These are phyloP conservation scores for Sphaeramia orbicularis DNA, from an alignment of 2,797 vertebrate species.

Conservation along the genomic window DNA sequence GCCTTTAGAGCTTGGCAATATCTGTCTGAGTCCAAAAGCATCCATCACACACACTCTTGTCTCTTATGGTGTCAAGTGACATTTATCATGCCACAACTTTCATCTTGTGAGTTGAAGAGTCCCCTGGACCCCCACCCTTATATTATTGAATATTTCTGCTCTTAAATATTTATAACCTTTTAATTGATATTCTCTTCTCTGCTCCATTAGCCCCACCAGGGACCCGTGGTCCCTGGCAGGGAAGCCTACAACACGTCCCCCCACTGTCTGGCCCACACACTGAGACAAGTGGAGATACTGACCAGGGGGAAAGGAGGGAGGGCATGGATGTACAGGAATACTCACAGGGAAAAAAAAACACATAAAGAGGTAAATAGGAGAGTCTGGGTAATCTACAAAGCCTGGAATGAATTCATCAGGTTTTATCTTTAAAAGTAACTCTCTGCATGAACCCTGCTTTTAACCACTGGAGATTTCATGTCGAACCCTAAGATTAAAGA, in stretches of 20 bases:
- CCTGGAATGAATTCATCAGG: constrained; percentile 7
- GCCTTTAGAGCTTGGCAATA: constrained; percentile 68
- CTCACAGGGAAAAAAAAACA: constrained; percentile 2
- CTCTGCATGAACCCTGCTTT: constrained; percentile 29
- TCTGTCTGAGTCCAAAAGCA: constrained; percentile 63
- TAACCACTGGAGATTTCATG: constrained; percentile 19
- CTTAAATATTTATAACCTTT: constrained; percentile 89
- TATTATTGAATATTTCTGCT: constrained; percentile 87
- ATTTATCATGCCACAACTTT: constrained; percentile 85
- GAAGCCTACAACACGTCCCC: constrained; percentile 58
- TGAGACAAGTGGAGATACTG: constrained; percentile 76
- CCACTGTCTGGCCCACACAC: constrained; percentile 77
- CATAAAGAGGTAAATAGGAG: constrained; percentile 3
- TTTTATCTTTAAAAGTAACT: constrained; percentile 39
- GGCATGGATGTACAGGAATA: constrained; percentile 29
- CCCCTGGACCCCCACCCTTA: constrained; percentile 78
- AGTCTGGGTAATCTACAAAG: constrained; percentile 15
- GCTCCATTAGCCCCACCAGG: constrained; percentile 80
- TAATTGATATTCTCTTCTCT: constrained; percentile 88
- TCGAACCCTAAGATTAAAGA: constrained; percentile 33
- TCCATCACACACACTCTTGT: constrained; percentile 73
- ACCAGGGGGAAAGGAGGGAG: constrained; percentile 62
- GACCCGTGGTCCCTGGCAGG: constrained; percentile 78
- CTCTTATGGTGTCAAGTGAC: constrained; percentile 75
- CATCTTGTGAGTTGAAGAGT: constrained; percentile 77